A percentile compares a stretch with the other conserved stretches of the same genome.
Evolutionary conservation across 2,888 invertebrate genomes (phyloP).

Genomic region (Lasioglossum vierecki): DNA sequence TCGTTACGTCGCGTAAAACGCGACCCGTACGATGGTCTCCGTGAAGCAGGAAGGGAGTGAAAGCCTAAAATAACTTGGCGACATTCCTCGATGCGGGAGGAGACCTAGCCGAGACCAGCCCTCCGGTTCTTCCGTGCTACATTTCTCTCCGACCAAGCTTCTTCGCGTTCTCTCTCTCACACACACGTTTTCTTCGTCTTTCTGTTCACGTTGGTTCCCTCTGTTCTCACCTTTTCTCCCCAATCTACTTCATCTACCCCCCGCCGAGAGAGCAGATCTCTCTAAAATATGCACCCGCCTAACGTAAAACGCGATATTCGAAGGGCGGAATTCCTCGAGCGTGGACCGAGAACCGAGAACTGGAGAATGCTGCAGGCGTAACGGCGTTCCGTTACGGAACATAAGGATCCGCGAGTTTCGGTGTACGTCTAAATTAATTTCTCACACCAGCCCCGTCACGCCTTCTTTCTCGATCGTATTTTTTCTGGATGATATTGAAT

Average conservation of each 20-base stretch:
- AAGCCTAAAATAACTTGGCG: constrained; percentile 79
- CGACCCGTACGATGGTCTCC: constrained; percentile 39
- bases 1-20: constrained; percentile 75
- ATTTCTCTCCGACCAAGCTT: constrained; percentile 18
- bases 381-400: constrained; percentile 12
- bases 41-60: constrained; percentile 56
- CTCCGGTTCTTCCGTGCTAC: constrained; percentile 46
- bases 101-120: constrained; percentile 29
- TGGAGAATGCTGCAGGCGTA: constrained; percentile 41
- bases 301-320: constrained; percentile 63
- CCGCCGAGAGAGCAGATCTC: constrained; percentile 59
- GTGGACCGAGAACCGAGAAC: constrained; percentile 33
- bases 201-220: neutral
- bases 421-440: constrained; percentile 19
- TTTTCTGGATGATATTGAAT: constrained; percentile 11
- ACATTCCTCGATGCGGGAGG: constrained; percentile 68
- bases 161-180: neutral
- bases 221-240: constrained; percentile 54
- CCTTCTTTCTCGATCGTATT: constrained; percentile 16
- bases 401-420: constrained; percentile 12
- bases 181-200: constrained; percentile 11
- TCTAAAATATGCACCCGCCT: constrained; percentile 74
- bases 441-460: neutral
- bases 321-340: constrained; percentile 60
- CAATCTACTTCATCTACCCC: constrained; percentile 59